Conservation (phyloP, 2,888 invertebrate genomes). For the Diarsia brunnea region DNA sequence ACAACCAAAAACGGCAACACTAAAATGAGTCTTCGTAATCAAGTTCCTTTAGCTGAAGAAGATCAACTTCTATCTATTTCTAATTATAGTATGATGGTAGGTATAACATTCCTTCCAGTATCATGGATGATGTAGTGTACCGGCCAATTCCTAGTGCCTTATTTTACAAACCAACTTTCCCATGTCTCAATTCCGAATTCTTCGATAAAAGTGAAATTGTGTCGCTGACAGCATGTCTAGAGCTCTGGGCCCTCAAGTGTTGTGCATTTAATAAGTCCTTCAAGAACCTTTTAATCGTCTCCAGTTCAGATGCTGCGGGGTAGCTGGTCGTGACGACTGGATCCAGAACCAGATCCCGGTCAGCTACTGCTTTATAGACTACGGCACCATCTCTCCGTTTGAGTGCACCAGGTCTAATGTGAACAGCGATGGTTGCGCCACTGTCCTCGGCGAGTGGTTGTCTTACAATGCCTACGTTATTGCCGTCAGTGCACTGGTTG, state of each 20-base stretch:
- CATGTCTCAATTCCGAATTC: not conserved
- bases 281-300: constrained; percentile 27
- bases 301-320: constrained; percentile 93
- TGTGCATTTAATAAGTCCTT: not conserved
- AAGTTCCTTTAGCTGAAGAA: not conserved
- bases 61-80: not conserved
- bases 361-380: constrained; percentile 91
- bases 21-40: not conserved
- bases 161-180: not conserved
- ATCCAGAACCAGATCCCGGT: constrained; percentile 84
- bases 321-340: constrained; percentile 90
- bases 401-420: constrained; percentile 82
- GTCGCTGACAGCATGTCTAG: not conserved
- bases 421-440: constrained; percentile 88
- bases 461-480: constrained; percentile 76
- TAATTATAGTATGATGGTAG: not conserved
- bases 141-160: not conserved
- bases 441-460: constrained; percentile 88
- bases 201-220: not conserved
- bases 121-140: not conserved
- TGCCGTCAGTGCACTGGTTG: constrained; percentile 76
- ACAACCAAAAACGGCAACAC: not conserved
- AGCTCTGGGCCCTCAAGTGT: not conserved
- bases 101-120: not conserved
- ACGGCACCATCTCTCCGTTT: constrained; percentile 85